Percentiles rank a stretch among this genome's conserved stretches.
Conservation (phyloP, 2,888 invertebrate genomes). For the Norana najaformis region DNA sequence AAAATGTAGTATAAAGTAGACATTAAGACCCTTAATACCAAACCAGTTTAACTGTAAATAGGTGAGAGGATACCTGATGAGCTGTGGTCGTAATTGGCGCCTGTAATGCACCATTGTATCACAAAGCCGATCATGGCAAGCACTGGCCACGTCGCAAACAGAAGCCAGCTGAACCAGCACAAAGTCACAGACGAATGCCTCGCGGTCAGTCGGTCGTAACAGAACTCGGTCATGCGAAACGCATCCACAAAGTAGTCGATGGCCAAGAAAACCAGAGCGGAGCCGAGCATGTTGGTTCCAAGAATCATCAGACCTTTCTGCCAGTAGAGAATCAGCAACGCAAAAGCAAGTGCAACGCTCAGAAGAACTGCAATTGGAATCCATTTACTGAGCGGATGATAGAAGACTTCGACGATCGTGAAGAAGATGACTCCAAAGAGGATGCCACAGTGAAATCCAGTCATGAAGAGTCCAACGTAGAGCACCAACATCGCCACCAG, state of each 20-base stretch:
- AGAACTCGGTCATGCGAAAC: slow-evolving; percentile 22
- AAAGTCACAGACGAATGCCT: not conserved
- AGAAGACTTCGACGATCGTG: slow-evolving; percentile 23
- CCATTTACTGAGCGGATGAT: slow-evolving; percentile 27
- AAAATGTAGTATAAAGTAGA: not conserved
- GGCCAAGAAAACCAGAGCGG: slow-evolving; percentile 22
- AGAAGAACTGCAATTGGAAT: slow-evolving; percentile 26
- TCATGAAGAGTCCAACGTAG: slow-evolving; percentile 22
- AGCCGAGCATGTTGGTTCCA: slow-evolving; percentile 16
- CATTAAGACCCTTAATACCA: no score
- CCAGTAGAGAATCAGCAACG: not conserved
- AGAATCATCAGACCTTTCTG: slow-evolving; percentile 19
- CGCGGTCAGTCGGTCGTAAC: slow-evolving; percentile 27
- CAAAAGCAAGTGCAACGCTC: not conserved
- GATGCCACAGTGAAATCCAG: slow-evolving; percentile 23
- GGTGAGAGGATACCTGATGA: not conserved
- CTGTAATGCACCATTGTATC: slow-evolving; percentile 24
- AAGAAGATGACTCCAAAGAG: slow-evolving; percentile 22
- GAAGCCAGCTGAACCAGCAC: slow-evolving; percentile 33
- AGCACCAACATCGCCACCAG: slow-evolving; percentile 27
- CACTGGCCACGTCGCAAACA: slow-evolving; percentile 26
- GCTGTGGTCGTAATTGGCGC: not conserved
- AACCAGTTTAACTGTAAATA: no score
- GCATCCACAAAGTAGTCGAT: slow-evolving; percentile 30
- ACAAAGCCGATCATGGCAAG: not conserved